Evolutionary conservation across 2,797 vertebrate genomes (phyloP), one percentile per base, ranked within the genome.

Genomic region (Yasuhikotakia modesta): DNA sequence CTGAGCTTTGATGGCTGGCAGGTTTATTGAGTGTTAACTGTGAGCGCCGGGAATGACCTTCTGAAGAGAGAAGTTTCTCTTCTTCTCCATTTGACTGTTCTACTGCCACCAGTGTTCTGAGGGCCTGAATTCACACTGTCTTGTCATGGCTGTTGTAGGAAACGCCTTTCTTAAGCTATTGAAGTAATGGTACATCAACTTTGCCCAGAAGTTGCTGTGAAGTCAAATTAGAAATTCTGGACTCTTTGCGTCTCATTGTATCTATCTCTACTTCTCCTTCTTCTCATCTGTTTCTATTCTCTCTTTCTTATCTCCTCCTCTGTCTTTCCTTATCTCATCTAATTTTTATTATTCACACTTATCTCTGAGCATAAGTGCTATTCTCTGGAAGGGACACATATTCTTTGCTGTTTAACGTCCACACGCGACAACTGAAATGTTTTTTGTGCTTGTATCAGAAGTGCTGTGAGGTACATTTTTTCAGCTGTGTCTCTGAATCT

Each of bases 1-100:
- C 63, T 5, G 43, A 81, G 76, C 76, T 71, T 81, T 32, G 71
- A 52, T 67, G 48, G 69, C 61, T 60, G 57, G 39, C 39, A 43
- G 8, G 39, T 43, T 43, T 70, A 80, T 74, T 45, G 70, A 82
- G 39, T 72, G 78, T 50, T n/a, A n/a, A n/a, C 70, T 39, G 66
- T 82, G 82, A 84, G 48, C 74, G 32, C 50, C 80, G 46, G 35
- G 78, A 70, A 39, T 80, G 83, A 80, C 83, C 75, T 78, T 82
- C 83, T 39, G 35, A 8, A 39, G 45, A 81, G 72, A n/a, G 22
- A 66, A n/a, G n/a, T n/a, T n/a, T n/a, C 55, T 78, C 67, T 70
- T 69, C 21, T 27, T 50, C 39, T 11, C 39, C 8, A 43, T 43
- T 11, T 43, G 39, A 74, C 63, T 27, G 19, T 10, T 55, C 19